A percentile compares a stretch with the other conserved stretches of the same genome.
Evolutionary conservation across 2,113 vertebrate species (phyloP).

Genomic region (Silurus glanis): DNA sequence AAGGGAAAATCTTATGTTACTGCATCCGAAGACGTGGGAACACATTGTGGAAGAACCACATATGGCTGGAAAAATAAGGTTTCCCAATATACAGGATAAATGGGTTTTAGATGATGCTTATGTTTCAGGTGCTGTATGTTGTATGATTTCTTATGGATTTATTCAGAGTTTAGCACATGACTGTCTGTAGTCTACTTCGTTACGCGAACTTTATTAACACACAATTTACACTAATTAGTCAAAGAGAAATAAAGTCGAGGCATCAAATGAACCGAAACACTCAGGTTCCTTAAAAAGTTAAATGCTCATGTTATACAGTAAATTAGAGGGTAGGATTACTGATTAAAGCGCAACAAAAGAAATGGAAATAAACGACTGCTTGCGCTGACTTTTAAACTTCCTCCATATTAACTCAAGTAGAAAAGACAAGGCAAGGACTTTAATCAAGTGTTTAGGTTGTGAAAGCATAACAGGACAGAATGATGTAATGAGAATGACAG

Average conservation of each 20-base stretch:
- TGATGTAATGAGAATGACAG: conserved; percentile 34
- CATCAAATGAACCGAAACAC: not conserved
- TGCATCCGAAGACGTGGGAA: too few species aligned
- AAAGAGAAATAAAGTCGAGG: conserved; percentile 33
- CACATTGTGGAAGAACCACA: too few species aligned
- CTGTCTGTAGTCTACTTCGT: not conserved
- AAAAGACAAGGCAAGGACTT: conserved; percentile 18
- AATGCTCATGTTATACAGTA: not conserved
- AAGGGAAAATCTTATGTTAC: too few species aligned
- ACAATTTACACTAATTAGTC: conserved; percentile 67
- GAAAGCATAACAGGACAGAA: conserved; percentile 41
- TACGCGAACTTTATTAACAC: conserved; percentile 20
- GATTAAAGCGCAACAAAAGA: not conserved
- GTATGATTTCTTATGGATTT: not conserved
- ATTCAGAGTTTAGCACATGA: not conserved
- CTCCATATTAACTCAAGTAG: conserved; percentile 45
- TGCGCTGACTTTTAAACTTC: not conserved
- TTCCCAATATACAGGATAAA: not conserved
- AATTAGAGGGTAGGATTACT: not conserved
- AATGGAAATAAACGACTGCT: not conserved
- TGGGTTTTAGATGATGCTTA: not conserved
- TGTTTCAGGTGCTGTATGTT: not conserved
- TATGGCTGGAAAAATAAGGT: too few species aligned
- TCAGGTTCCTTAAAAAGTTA: not conserved
- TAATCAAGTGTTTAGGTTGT: conserved; percentile 46